phyloP scores from a whole-genome alignment of 2,797 vertebrate genomes.

The Jordanella pulchra region DNA sequence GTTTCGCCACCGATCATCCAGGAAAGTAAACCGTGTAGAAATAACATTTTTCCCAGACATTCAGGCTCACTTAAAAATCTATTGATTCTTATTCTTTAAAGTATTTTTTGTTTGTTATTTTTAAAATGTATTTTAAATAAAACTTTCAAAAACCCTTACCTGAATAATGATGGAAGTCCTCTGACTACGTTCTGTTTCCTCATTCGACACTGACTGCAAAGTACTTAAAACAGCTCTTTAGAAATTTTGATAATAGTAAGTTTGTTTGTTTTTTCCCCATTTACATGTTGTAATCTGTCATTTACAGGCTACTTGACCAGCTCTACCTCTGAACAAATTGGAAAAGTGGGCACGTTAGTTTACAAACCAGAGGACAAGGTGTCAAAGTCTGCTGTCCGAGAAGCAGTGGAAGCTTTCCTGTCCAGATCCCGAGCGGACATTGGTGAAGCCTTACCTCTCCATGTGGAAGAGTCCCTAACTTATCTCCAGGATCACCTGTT shows the following conservation, averaged over 20 bases:
- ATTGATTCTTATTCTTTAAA: too few relatives aligned
- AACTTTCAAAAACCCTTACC: not conserved
- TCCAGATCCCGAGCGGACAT: slow-evolving; percentile 74
- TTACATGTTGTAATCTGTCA: slow-evolving; percentile 5
- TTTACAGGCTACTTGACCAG: slow-evolving; percentile 82
- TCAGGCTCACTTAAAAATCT: not conserved
- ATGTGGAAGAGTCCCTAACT: slow-evolving; percentile 81
- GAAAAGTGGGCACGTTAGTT: slow-evolving; percentile 55
- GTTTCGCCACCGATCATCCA: not conserved
- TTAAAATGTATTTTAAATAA: too few relatives aligned
- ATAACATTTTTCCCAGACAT: not conserved
- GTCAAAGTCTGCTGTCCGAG: slow-evolving; percentile 69
- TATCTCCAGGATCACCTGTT: slow-evolving; percentile 79
- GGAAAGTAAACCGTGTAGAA: not conserved
- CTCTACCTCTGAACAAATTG: slow-evolving; percentile 77
- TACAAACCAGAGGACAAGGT: slow-evolving; percentile 78
- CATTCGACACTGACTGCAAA: not conserved
- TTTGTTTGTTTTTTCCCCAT: not conserved
- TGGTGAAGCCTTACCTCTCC: slow-evolving; percentile 76
- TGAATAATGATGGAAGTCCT: not conserved
- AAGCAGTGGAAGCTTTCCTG: slow-evolving; percentile 78
- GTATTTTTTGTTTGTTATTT: not conserved
- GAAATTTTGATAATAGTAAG: not conserved
- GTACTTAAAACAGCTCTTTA: not conserved
- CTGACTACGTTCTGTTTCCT: not conserved